phyloP scores from a whole-genome alignment of 2,888 invertebrate genomes.

The Endotricha flammealis region DNA sequence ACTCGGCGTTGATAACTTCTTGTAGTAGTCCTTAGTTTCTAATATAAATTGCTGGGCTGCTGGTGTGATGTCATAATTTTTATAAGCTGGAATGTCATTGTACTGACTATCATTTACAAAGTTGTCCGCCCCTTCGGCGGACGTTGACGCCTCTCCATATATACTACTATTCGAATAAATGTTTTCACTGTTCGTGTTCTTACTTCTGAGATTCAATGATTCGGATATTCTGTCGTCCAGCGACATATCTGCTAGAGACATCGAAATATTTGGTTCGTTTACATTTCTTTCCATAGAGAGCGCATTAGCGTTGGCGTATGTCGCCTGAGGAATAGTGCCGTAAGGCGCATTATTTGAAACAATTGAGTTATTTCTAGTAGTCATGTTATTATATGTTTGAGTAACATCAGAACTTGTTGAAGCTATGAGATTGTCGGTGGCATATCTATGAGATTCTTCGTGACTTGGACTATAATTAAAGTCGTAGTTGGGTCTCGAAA shows the following conservation, averaged over 20 bases:
- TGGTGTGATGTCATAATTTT: constrained; percentile 52
- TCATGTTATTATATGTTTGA: constrained; percentile 42
- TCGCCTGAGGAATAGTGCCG: constrained; percentile 32
- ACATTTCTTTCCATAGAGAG: constrained; percentile 40
- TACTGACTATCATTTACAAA: constrained; percentile 31
- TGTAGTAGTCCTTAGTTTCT: constrained; percentile 67
- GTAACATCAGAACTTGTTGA: constrained; percentile 26
- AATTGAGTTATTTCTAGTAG: constrained; percentile 29
- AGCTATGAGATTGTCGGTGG: constrained; percentile 31
- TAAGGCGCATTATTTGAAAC: constrained; percentile 32
- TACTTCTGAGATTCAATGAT: constrained; percentile 67
- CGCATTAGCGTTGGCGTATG: constrained; percentile 38
- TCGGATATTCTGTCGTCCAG: constrained; percentile 70
- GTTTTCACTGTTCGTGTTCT: constrained; percentile 55
- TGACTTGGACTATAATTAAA: constrained; percentile 21
- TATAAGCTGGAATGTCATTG: constrained; percentile 55
- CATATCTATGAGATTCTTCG: constrained; percentile 55
- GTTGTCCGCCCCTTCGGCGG: constrained; percentile 28
- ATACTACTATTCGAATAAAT: constrained; percentile 44
- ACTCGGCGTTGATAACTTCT: constrained; percentile 54
- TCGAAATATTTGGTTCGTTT: constrained; percentile 28
- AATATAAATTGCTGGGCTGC: constrained; percentile 56
- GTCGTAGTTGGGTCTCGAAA: constrained; percentile 31
- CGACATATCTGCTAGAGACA: constrained; percentile 53
- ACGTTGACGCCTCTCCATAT: constrained; percentile 32